Percentiles rank a stretch among this genome's conserved stretches.
These are phyloP conservation scores for Tragelaphus strepsiceros DNA, from an alignment of 2,113 vertebrate genomes.

Conservation along the genomic window DNA sequence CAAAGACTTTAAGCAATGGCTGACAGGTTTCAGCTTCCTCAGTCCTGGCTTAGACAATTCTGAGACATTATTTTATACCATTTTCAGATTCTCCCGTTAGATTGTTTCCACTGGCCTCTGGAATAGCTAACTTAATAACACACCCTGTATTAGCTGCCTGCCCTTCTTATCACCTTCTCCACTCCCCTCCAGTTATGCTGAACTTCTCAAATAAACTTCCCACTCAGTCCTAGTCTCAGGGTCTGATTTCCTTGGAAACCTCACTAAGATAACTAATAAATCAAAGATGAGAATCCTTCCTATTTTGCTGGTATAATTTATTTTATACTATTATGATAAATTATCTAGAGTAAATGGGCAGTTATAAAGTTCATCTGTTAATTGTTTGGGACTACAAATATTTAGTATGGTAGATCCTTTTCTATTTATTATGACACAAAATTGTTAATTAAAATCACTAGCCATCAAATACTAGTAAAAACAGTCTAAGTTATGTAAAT, in stretches of 20 bases:
- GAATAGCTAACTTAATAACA: not conserved
- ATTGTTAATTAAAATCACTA: slow-evolving; percentile 17
- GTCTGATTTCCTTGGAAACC: not conserved
- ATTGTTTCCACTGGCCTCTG: not conserved
- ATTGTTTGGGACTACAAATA: not conserved
- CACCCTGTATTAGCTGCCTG: not conserved
- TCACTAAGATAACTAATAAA: not conserved
- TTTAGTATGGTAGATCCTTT: not conserved
- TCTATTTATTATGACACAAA: not conserved
- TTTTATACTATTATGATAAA: not conserved
- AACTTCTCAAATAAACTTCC: not conserved
- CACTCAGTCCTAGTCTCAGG: not conserved
- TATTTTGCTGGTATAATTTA: not conserved
- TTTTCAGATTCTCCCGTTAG: not conserved
- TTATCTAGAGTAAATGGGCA: not conserved
- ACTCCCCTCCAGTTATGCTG: not conserved
- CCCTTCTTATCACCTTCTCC: not conserved
- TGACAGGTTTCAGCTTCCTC: not conserved
- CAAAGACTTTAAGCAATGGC: not conserved
- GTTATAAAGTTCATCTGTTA: not conserved
- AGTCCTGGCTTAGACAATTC: not conserved
- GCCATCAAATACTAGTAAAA: not conserved
- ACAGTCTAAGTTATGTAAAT: not conserved
- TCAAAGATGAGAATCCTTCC: not conserved
- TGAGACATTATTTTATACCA: not conserved